Percentiles rank a stretch among this genome's conserved stretches.
Evolutionary conservation across 2,797 vertebrate genomes (phyloP).

Genomic region (Crax fasciolata): DNA sequence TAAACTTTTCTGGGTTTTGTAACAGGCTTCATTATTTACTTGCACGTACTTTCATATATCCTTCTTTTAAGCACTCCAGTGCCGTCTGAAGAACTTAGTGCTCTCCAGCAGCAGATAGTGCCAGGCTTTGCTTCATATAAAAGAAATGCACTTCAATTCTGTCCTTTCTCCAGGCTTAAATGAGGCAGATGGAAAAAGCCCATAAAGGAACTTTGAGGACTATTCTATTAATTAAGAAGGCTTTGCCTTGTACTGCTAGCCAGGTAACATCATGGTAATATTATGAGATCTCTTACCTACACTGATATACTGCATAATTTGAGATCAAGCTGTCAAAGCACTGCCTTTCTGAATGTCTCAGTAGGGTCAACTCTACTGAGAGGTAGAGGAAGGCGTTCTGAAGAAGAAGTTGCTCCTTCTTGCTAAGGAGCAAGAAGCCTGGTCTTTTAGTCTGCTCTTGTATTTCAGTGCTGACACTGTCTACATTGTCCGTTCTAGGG

Average conservation of each 20-base stretch:
- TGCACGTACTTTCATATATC: neutral
- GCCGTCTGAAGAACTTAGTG: neutral
- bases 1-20: conserved; percentile 1
- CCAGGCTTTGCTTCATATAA: neutral
- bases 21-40: neutral
- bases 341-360: neutral
- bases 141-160: conserved; percentile 16
- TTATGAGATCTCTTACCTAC: neutral
- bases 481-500: conserved; percentile 33
- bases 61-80: neutral
- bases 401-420: too few species aligned
- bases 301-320: neutral
- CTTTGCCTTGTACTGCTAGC: conserved; percentile 11
- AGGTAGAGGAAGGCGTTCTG: neutral
- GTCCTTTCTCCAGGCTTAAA: neutral
- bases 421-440: neutral
- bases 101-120: conserved; percentile 1
- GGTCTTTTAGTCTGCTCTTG: neutral
- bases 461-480: neutral
- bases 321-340: neutral
- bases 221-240: neutral
- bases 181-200: neutral
- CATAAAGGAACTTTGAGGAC: neutral
- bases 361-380: neutral
- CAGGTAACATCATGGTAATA: neutral